Evolutionary conservation across 2,113 vertebrate species (phyloP), one percentile per base, ranked within the genome.

Genomic region (Grantiella picta): DNA sequence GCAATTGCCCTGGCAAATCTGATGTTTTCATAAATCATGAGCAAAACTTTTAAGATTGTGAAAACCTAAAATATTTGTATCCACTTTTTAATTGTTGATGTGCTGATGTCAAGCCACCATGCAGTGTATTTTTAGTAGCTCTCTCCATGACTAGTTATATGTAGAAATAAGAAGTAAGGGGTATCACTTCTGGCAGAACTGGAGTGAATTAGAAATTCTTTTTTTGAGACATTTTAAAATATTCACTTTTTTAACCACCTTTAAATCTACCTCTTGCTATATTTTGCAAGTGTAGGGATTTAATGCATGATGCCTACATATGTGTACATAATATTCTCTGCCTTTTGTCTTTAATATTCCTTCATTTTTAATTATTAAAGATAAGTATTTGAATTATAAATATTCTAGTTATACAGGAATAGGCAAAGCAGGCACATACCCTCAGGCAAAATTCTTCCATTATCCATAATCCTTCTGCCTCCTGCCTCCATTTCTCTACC

Each of bases 301-400:
- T 98, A 98, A 98, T 98, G 97, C 97, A 98, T 96, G 97, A 97
- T 97, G 96, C 97, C 96, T 98, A 98, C 97, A 98, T 98, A 97
- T 98, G 98, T 98, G 98, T 98, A 98, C 98, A 98, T 98, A 98
- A 98, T 98, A 99, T 98, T 98, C 98, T 98, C 98, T 98, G 98
- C 97, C 98, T 98, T 99, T 99, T 98, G 98, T 98, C 98, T 99
- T 99, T 99, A 99, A 99, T 99, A 99, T 99, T 98, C 98, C 98
- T 98, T 98, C 97, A 98, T 98, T 98, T 99, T 99, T 99, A 99
- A 99, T 99, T 99, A 99, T 99, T 99, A 99, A 99, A 99, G 99
- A 99, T 99, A 99, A 99, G 99, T 99, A 99, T 99, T 99, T 99
- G 99, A 99, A 99, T 99, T 99, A 99, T 99, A 99, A 99, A 99